phyloP scores from a whole-genome alignment of 2,113 vertebrate genomes.

The Toxotes chatareus region DNA sequence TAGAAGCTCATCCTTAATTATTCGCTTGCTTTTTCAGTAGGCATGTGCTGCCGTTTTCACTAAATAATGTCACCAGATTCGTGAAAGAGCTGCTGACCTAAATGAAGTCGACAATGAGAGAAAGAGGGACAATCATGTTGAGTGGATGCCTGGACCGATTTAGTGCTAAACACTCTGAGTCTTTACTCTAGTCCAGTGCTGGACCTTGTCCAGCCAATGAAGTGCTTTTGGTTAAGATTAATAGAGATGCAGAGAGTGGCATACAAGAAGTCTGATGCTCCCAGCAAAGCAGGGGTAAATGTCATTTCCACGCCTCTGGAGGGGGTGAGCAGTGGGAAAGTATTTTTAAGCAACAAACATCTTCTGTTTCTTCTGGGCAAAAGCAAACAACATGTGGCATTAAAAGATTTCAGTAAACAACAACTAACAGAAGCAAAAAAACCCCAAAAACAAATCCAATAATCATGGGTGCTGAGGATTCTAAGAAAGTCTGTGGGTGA shows the following conservation, averaged over 20 bases:
- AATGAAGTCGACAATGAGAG: conserved; percentile 16
- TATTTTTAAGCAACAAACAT: neutral
- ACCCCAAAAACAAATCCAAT: neutral
- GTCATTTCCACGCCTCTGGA: conserved; percentile 33
- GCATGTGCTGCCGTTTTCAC: neutral
- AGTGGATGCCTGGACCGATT: conserved; percentile 18
- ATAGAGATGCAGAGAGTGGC: conserved; percentile 34
- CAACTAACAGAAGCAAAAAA: neutral
- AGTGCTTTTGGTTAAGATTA: conserved; percentile 29
- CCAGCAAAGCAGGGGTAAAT: conserved; percentile 22
- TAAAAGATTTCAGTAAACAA: neutral
- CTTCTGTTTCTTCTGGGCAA: neutral
- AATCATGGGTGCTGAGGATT: neutral
- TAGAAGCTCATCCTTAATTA: neutral
- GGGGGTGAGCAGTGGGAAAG: neutral
- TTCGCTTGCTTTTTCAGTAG: neutral
- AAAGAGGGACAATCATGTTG: conserved; percentile 27
- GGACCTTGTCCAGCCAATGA: conserved; percentile 43
- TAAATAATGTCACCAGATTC: conserved; percentile 4
- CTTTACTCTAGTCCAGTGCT: conserved; percentile 28
- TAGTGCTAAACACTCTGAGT: conserved; percentile 25
- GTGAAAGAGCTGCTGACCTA: conserved; percentile 21
- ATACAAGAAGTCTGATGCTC: conserved; percentile 17
- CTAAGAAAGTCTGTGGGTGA: neutral
- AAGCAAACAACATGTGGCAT: neutral